These are phyloP conservation scores for Hippolais icterina DNA, from an alignment of 2,113 vertebrate genomes.

Conservation along the genomic window DNA sequence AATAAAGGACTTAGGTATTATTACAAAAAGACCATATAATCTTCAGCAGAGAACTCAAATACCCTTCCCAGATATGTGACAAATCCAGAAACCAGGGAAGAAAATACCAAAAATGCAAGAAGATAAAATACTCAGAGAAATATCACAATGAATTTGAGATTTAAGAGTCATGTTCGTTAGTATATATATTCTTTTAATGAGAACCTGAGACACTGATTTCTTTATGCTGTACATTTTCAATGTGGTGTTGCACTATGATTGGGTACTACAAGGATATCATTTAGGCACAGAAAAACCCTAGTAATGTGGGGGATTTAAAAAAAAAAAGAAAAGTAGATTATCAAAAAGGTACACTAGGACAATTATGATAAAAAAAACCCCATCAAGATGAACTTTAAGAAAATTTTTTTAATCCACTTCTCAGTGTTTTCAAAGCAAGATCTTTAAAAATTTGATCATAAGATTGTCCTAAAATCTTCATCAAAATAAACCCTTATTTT, in stretches of 20 bases:
- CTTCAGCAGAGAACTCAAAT: neutral
- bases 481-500: neutral
- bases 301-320: neutral
- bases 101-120: neutral
- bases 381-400: neutral
- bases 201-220: neutral
- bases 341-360: neutral
- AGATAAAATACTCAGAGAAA: neutral
- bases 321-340: neutral
- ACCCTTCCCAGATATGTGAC: neutral
- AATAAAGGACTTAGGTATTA: neutral
- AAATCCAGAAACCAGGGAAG: neutral
- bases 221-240: neutral
- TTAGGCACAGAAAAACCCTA: neutral
- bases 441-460: neutral
- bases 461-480: neutral
- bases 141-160: neutral
- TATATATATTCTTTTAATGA: neutral
- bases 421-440: neutral
- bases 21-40: neutral
- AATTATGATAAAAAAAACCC: neutral
- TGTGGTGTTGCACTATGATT: neutral
- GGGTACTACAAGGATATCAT: neutral
- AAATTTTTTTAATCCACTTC: neutral
- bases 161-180: fast-evolving